phyloP scores from a whole-genome alignment of 1,140 invertebrate species.

The Ooceraea biroi region DNA sequence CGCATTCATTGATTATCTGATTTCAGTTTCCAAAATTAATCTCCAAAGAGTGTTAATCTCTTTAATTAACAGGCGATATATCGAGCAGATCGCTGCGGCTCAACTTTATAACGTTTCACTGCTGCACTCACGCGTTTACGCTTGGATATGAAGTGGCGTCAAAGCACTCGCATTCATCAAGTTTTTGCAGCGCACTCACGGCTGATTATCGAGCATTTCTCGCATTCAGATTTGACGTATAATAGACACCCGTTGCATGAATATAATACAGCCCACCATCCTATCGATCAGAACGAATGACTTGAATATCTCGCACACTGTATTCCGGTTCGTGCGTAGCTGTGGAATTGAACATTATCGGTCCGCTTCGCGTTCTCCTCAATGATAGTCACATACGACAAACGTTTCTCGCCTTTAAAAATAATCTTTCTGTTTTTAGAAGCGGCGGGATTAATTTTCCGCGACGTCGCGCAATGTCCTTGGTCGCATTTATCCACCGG shows the following conservation, averaged over 20 bases:
- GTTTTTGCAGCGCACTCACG: constrained; percentile 22
- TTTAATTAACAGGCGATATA: not conserved
- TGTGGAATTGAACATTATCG: not conserved
- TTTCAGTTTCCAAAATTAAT: too few relatives aligned
- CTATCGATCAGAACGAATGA: not conserved
- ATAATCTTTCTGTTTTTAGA: not conserved
- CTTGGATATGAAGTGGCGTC: not conserved
- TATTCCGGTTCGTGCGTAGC: not conserved
- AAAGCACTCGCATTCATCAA: constrained; percentile 4
- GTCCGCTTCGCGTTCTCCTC: not conserved
- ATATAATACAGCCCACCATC: not conserved
- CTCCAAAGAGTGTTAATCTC: not conserved
- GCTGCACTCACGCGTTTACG: not conserved
- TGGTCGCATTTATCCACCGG: too few relatives aligned
- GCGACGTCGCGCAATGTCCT: too few relatives aligned
- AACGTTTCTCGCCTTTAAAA: not conserved
- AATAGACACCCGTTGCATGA: constrained; percentile 10
- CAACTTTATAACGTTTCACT: constrained; percentile 6
- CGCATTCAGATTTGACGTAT: constrained; percentile 4
- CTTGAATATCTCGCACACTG: constrained; percentile 23
- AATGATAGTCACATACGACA: not conserved
- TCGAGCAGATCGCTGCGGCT: not conserved
- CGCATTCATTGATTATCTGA: too few relatives aligned
- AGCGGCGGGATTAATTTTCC: too few relatives aligned
- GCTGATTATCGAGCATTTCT: constrained; percentile 27